A percentile compares a stretch with the other conserved stretches of the same genome.
These are phyloP conservation scores for Hypotaenidia philippensis DNA, from an alignment of 2,797 vertebrate genomes.

Conservation along the genomic window DNA sequence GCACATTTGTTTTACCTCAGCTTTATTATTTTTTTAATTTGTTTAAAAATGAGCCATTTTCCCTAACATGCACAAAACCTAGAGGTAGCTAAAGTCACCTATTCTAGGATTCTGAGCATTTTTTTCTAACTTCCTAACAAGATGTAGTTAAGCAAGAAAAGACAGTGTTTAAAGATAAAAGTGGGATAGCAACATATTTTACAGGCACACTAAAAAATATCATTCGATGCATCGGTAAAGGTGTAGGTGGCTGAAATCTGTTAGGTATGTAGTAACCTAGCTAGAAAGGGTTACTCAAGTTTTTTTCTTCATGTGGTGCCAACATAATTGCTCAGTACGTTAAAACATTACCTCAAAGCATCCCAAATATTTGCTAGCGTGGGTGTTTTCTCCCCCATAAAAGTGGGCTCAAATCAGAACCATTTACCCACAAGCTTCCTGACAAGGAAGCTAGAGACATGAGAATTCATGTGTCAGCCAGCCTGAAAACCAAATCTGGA, in stretches of 20 bases:
- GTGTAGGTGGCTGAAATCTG: conserved; percentile 30
- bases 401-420: not conserved
- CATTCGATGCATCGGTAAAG: not conserved
- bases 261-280: not conserved
- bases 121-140: not conserved
- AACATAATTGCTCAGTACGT: conserved; percentile 3
- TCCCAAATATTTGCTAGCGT: not conserved
- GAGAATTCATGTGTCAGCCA: not conserved
- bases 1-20: not conserved
- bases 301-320: not conserved
- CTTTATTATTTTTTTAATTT: not conserved
- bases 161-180: not conserved
- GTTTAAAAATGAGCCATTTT: not conserved
- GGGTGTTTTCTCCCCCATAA: not conserved
- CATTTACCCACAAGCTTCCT: not conserved
- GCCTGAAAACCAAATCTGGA: not conserved
- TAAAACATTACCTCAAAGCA: conserved; percentile 32
- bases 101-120: not conserved
- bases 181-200: not conserved
- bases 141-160: not conserved
- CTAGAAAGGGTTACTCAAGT: not conserved
- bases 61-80: not conserved
- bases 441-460: not conserved
- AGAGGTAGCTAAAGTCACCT: not conserved
- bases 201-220: not conserved